Base-by-base conservation (phyloP, 1,140 invertebrate genomes). In the Drosophila virilis region DNA sequence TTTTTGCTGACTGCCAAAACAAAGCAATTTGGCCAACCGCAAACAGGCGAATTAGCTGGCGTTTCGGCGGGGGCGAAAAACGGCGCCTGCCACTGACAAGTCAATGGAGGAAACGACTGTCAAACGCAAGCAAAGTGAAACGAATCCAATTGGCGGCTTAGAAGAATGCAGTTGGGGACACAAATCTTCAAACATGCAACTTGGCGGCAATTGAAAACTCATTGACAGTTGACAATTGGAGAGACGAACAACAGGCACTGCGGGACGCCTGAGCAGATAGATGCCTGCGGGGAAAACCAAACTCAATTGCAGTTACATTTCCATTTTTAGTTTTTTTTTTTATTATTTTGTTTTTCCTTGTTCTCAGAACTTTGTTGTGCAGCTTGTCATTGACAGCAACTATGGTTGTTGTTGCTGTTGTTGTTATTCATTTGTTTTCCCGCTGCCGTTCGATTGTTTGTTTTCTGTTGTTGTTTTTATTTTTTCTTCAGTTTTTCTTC, bases 191-290 rank as follows among this genome's bases (percentile, higher is more conserved):
- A 84, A 88, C 83, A 86, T 88, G 83, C 84, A 88, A 83, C 79
- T 86, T 88, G 83, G 83, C 83, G 83, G 83, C 83, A 88, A 88
- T 88, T 88, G 83, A 88, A 88, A 88, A 84, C 83, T 86, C 83
- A 88, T 88, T 88, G 83, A 88, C 83, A 88, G 77, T 88, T 89
- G 83, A 89, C 83, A 88, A 88, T 74, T 62, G 83, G 43, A 57
- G 69, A 45, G 40, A 72, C 78, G 12, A 58, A 59, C 33, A 52
- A 59, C 43, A 48, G 28, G 22, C 22, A 10, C n/a, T 10, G 17
- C 8, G 28, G 32, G 42, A 2, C 6, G 12, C 6, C 12, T 6
- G 12, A 22, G 12, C 22, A 6, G 28, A 50, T 12, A 33, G 50
- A 15, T n/a, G 55, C 59, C 59, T 66, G 72, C 48, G 45, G 64